A percentile compares a stretch with the other conserved stretches of the same genome.
Conservation (phyloP, 2,797 vertebrate species). For the Anableps anableps region DNA sequence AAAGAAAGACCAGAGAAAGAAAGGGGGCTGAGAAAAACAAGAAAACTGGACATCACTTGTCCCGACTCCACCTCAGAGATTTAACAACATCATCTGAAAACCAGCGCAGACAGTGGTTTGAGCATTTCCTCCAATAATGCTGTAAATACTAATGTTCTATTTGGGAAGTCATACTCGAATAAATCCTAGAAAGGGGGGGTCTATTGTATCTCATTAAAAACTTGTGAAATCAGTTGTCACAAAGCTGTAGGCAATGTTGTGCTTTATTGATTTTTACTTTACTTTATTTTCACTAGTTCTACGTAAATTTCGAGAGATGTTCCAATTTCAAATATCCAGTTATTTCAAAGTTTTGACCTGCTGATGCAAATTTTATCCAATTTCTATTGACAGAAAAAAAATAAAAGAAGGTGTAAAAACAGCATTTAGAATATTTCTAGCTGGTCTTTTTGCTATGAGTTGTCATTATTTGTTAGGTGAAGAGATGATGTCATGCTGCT, state of each 20-base stretch:
- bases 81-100: constrained; percentile 39
- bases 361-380: too few relatives aligned
- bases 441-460: not conserved
- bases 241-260: not conserved
- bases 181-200: constrained; percentile 8
- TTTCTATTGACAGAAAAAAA: not conserved
- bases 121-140: constrained; percentile 8
- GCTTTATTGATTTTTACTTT: not conserved
- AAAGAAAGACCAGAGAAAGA: constrained; percentile 27
- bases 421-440: not conserved
- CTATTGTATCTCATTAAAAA: not conserved
- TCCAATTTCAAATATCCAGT: too few relatives aligned
- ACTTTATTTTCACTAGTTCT: not conserved
- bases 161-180: constrained; percentile 37
- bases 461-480: too few relatives aligned
- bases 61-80: constrained; percentile 38
- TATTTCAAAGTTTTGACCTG: too few relatives aligned
- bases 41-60: constrained; percentile 30
- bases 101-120: not conserved
- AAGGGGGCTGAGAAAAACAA: constrained; percentile 44
- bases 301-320: too few relatives aligned
- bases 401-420: not conserved
- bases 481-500: too few relatives aligned
- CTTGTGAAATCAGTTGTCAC: constrained; percentile 5
- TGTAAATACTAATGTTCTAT: constrained; percentile 10